Percentiles rank a stretch among this genome's conserved stretches.
Conservation (phyloP, 1,140 invertebrate genomes). For the Halesus radiatus region DNA sequence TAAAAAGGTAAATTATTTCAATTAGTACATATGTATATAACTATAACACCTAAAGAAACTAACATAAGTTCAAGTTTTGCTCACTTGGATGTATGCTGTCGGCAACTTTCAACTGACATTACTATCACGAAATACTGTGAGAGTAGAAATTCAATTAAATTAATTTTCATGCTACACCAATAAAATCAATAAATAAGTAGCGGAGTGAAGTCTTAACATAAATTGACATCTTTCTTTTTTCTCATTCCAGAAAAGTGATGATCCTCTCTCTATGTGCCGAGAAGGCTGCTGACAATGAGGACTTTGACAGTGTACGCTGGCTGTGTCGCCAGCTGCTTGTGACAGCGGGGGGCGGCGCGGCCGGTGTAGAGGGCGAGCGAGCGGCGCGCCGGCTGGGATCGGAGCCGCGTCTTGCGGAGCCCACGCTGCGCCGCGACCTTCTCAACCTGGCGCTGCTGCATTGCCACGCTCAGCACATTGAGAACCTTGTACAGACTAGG, state of each 20-base stretch:
- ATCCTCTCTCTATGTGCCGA: conserved; percentile 53
- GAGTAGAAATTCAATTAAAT: too few relatives aligned
- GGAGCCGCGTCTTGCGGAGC: conserved; percentile 22
- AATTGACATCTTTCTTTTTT: background rate
- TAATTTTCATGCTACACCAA: background rate
- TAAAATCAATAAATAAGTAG: background rate
- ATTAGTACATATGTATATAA: too few relatives aligned
- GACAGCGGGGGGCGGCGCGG: conserved; percentile 12
- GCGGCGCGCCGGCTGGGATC: conserved; percentile 48
- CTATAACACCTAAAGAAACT: background rate
- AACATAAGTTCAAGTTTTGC: too few relatives aligned
- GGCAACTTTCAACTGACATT: too few relatives aligned
- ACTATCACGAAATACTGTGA: too few relatives aligned
- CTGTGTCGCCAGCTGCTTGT: conserved; percentile 40
- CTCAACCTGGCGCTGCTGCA: conserved; percentile 50
- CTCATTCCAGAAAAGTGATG: conserved; percentile 42
- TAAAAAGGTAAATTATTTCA: conserved; percentile 43
- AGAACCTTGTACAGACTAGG: conserved; percentile 49
- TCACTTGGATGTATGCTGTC: too few relatives aligned
- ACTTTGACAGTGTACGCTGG: conserved; percentile 42
- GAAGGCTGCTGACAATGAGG: conserved; percentile 49
- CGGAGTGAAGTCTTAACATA: background rate
- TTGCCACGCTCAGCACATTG: conserved; percentile 48
- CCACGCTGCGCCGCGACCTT: conserved; percentile 39
- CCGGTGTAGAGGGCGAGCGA: conserved; percentile 1